Evolutionary conservation across 92 coral and sea anemone species (phyloP), one percentile per base, ranked within the genome.

Genomic region (Phenganax subtilis): DNA sequence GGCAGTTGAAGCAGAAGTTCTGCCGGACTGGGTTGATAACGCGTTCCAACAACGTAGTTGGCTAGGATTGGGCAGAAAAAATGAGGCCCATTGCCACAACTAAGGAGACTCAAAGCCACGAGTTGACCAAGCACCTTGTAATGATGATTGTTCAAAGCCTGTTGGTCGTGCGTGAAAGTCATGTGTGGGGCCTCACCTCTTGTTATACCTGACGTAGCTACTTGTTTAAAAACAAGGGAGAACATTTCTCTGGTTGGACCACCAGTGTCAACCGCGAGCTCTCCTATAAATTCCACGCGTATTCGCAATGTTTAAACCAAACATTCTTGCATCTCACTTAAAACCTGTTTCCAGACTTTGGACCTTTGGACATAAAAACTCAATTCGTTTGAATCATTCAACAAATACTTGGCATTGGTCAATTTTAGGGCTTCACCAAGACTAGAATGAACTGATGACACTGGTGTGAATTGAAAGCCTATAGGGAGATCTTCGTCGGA

Each of bases 111-210:
- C 25, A 85, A 53, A 58, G 91, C 87, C 57, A 86, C 73, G 30
- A 85, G 85, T 73, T 82, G 82, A n/a, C 91, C 89, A 52, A 88
- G 66, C 7, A 57, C 30, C 29, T 85, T 82, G 77, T 81, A 86
- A 20, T 82, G 60, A 12, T 84, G 77, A 37, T 82, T 85, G 27
- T 11, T 52, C 75, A 88, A 76, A 10, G 89, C 89, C 67, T 67
- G 54, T 51, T 81, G 88, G 62, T 86, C 77, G 68, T 88, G 87
- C 76, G 63, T 76, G 80, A 88, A 88, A 17, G 91, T 85, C 75
- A 87, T 53, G 69, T 80, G 56, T 20, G 88, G 87, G 20, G 59
- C 54, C 16, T 80, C 59, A 12, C 90, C 90, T 76, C 90, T 72
- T 25, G 57, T 72, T 31, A 72, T 11, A 72, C 77, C 77, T 54